Conservation (phyloP, 2,797 vertebrate species). For the Threskiornis aethiopicus region DNA sequence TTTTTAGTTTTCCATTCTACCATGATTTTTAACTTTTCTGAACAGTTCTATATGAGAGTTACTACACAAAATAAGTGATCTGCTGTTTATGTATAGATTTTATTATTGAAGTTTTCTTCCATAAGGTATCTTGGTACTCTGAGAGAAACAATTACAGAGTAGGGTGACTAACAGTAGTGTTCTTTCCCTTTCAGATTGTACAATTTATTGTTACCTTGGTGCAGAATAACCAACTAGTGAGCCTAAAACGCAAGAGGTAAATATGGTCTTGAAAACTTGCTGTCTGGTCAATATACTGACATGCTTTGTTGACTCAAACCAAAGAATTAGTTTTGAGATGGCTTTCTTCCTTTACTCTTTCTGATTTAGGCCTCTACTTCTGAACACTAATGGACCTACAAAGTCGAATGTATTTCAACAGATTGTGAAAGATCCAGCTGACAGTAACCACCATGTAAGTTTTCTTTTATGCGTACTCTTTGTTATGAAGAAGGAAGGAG, state of each 20-base stretch:
- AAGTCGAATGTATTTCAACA: constrained; percentile 91
- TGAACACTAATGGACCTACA: constrained; percentile 88
- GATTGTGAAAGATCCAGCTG: constrained; percentile 86
- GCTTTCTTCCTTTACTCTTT: neutral
- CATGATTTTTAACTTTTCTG: neutral
- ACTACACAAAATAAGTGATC: neutral
- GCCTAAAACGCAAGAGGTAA: constrained; percentile 96
- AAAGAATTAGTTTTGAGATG: neutral
- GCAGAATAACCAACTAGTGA: constrained; percentile 92
- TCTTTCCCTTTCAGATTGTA: constrained; percentile 84
- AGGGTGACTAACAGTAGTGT: neutral
- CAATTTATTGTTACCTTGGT: constrained; percentile 96
- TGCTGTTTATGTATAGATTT: neutral
- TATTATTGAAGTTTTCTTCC: neutral
- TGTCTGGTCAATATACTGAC: neutral
- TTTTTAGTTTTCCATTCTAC: neutral
- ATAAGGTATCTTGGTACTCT: neutral
- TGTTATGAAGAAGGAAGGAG: neutral
- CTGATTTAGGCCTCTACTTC: constrained; percentile 83
- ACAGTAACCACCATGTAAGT: constrained; percentile 77
- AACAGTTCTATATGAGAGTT: neutral
- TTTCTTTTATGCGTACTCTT: neutral
- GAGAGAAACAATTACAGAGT: neutral
- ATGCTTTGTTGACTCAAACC: neutral
- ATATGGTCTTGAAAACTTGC: neutral